A percentile compares a stretch with the other conserved stretches of the same genome.
phyloP scores from a whole-genome alignment of 2,888 invertebrate genomes.

The Chirona hameri region DNA sequence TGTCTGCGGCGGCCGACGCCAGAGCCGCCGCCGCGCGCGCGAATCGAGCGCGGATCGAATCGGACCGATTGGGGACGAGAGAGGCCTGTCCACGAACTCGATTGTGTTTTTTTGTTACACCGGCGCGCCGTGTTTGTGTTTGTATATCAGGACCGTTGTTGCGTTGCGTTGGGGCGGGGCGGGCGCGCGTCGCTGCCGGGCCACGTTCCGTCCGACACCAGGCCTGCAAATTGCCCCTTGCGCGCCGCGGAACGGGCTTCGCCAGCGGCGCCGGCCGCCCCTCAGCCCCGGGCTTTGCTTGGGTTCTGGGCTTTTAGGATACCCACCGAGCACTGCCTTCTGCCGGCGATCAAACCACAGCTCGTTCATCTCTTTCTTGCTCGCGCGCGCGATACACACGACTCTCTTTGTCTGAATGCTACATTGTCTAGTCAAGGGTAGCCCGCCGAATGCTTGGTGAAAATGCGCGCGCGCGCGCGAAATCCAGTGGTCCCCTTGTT shows the following conservation, averaged over 20 bases:
- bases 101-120: conserved; percentile 12
- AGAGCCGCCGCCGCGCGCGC: background rate
- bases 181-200: background rate
- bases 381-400: background rate
- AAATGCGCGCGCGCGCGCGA: background rate
- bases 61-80: background rate
- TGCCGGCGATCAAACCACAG: background rate
- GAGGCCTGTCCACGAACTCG: background rate
- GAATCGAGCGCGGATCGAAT: too few species aligned
- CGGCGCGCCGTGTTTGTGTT: background rate
- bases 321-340: background rate
- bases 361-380: background rate
- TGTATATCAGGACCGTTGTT: background rate
- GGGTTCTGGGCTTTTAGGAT: background rate
- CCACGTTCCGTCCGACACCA: background rate
- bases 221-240: background rate
- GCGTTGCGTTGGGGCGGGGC: background rate
- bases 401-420: background rate
- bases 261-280: background rate
- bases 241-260: background rate
- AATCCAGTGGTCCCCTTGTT: background rate
- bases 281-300: background rate
- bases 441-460: background rate
- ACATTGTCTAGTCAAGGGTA: conserved; percentile 7
- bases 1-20: background rate